Evolutionary conservation across 2,113 vertebrate genomes (phyloP), one percentile per base, ranked within the genome.

Genomic region (Nipponia nippon): DNA sequence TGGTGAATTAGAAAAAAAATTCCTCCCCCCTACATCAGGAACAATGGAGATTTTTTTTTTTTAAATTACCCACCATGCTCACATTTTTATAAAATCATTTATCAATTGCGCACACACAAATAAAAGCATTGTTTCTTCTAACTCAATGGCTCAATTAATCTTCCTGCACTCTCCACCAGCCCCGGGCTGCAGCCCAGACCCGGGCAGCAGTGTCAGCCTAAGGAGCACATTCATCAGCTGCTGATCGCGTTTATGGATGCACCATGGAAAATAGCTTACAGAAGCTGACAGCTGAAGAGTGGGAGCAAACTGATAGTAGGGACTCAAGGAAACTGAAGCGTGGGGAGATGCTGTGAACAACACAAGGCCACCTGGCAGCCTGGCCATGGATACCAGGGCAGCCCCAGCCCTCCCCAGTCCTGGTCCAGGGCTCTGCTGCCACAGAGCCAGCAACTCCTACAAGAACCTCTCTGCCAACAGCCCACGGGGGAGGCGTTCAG

Each of bases 61-160:
- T 52, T 6, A 10, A 95, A 95, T 91, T 40, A 93, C 93, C 95
- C 84, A 76, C 90, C 85, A 63, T 7, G n/a, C 79, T 94, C 72
- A 38, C 72, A 20, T 93, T 91, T 93, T 73, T 61, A 69, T 29
- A 81, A 67, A 79, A 23, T 11, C 89, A 72, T 95, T 89, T 56
- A 61, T 97, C 94, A 94, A 2, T 9, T 3, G 2, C 30, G 10
- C 47, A 36, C 49, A 62, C 13, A 71, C 87, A 96, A 95, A 97
- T 56, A 85, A 96, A 95, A 71, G 71, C 84, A 63, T 91, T 95
- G 93, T 96, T 93, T 85, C 87, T 88, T 36, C 89, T 23, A 65
- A 90, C 75, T 85, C 95, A 95, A 95, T 90, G 80, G 93, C 47
- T 93, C 95, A 70, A 87, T 91, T 87, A 90, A 96, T 94, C 95